Conservation (phyloP, 1,140 invertebrate genomes). For the Tetramorium alpestre region DNA sequence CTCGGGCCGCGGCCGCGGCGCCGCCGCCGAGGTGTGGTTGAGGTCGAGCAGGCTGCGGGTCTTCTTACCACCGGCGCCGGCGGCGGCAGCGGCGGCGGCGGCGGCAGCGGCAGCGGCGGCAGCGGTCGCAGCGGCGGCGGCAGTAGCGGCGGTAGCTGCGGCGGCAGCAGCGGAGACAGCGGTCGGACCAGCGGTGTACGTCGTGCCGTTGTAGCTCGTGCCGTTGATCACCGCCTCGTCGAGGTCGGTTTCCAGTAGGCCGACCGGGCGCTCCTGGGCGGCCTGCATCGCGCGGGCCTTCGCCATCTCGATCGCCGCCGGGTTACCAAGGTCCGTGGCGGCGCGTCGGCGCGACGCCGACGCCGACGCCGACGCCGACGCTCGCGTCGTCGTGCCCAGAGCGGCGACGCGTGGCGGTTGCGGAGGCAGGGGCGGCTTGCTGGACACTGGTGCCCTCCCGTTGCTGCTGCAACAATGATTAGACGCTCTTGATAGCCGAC, state of each 20-base stretch:
- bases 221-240: slow-evolving; percentile 87
- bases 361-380: slow-evolving; percentile 78
- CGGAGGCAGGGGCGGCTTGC: slow-evolving; percentile 84
- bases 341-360: slow-evolving; percentile 84
- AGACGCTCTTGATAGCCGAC: background rate
- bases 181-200: background rate
- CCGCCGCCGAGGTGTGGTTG: slow-evolving; percentile 85
- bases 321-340: slow-evolving; percentile 84
- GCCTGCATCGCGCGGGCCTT: slow-evolving; percentile 85
- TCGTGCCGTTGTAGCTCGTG: slow-evolving; percentile 43
- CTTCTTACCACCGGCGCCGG: slow-evolving; percentile 87
- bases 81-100: slow-evolving; percentile 83
- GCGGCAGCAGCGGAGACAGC: background rate
- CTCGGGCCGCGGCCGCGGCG: slow-evolving; percentile 75
- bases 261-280: slow-evolving; percentile 84
- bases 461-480: slow-evolving; percentile 75
- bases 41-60: slow-evolving; percentile 93
- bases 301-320: slow-evolving; percentile 85
- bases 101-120: slow-evolving; percentile 73
- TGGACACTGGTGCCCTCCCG: slow-evolving; percentile 84
- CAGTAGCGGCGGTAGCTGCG: background rate
- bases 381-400: slow-evolving; percentile 76
- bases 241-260: slow-evolving; percentile 94
- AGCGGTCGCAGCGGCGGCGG: background rate
- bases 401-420: slow-evolving; percentile 78